Percentiles rank a stretch among this genome's conserved stretches.
Conservation (phyloP, 2,113 vertebrate species). For the Sigmodon hispidus region DNA sequence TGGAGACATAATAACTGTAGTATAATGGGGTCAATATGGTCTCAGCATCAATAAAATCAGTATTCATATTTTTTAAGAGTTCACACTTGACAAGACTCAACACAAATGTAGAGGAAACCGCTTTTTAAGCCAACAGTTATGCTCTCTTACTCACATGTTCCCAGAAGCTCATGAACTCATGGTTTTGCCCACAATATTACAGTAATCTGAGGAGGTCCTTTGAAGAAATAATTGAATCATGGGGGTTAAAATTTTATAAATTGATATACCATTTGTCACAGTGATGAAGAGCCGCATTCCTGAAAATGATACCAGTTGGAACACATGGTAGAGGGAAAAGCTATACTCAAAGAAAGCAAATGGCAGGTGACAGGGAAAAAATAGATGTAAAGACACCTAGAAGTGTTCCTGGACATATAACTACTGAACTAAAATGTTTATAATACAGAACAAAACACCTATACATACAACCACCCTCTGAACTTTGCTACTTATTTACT, state of each 20-base stretch:
- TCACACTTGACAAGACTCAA: not conserved
- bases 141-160: not conserved
- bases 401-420: not conserved
- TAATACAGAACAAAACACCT: not conserved
- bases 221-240: not conserved
- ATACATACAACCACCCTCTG: not conserved
- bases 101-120: not conserved
- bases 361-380: not conserved
- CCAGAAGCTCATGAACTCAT: not conserved
- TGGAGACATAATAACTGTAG: not conserved
- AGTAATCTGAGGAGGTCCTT: not conserved
- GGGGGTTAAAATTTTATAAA: not conserved
- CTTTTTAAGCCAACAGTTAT: not conserved
- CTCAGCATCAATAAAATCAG: not conserved
- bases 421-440: not conserved
- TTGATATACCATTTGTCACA: too few species aligned
- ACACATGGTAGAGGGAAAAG: not conserved
- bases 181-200: not conserved
- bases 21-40: not conserved
- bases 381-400: not conserved
- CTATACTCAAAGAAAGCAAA: not conserved
- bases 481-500: not conserved
- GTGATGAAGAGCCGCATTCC: not conserved
- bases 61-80: not conserved
- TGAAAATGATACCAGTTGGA: not conserved